phyloP scores from a whole-genome alignment of 2,888 invertebrate genomes.

The Himalopsyche anomala region DNA sequence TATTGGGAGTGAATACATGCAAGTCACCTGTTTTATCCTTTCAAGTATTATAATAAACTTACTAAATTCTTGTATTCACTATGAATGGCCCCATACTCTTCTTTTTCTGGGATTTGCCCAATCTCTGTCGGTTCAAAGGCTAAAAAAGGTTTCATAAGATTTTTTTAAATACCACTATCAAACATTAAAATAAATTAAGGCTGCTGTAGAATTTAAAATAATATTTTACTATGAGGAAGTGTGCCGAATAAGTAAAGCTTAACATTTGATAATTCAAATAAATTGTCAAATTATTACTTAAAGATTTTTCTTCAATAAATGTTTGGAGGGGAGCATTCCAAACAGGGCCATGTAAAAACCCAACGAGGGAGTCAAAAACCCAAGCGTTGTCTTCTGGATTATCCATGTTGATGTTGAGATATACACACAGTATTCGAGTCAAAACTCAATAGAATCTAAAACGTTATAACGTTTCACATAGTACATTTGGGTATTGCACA shows the following conservation, averaged over 20 bases:
- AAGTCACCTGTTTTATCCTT: too few relatives aligned
- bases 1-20: too few relatives aligned
- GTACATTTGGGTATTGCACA: not conserved
- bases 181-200: too few relatives aligned
- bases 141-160: slow-evolving; percentile 69
- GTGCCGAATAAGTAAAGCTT: too few relatives aligned
- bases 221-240: too few relatives aligned
- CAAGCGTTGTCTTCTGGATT: slow-evolving; percentile 83
- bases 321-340: slow-evolving; percentile 95
- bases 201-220: not conserved
- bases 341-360: slow-evolving; percentile 93
- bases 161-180: too few relatives aligned
- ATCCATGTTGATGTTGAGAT: slow-evolving; percentile 56
- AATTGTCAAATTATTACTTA: slow-evolving; percentile 79
- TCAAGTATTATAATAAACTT: slow-evolving; percentile 67
- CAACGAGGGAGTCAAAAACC: slow-evolving; percentile 94
- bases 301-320: slow-evolving; percentile 94
- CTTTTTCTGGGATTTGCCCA: slow-evolving; percentile 81
- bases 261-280: too few relatives aligned
- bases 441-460: not conserved
- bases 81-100: slow-evolving; percentile 87
- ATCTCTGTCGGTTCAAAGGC: slow-evolving; percentile 89
- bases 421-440: not conserved
- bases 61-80: slow-evolving; percentile 93
- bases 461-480: not conserved